phyloP scores from a whole-genome alignment of 2,113 vertebrate genomes.

The Thunnus maccoyii region DNA sequence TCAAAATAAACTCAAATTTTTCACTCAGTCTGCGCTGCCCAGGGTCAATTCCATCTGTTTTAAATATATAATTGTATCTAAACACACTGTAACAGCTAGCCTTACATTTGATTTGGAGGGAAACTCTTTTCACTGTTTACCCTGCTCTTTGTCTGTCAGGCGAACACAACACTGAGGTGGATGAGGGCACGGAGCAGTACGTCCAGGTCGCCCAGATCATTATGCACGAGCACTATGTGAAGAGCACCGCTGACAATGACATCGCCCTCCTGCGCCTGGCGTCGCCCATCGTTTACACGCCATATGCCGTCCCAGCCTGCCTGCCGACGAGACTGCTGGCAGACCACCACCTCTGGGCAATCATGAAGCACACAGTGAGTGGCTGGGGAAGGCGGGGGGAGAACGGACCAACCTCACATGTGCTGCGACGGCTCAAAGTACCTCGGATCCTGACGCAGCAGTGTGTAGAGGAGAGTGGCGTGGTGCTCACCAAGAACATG shows the following conservation, averaged over 20 bases:
- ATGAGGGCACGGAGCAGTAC: constrained; percentile 88
- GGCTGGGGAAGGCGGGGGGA: constrained; percentile 93
- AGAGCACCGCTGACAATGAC: constrained; percentile 83
- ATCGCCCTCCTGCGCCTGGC: constrained; percentile 89
- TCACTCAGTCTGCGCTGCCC: no score
- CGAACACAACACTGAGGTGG: constrained; percentile 80
- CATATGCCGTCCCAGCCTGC: constrained; percentile 88
- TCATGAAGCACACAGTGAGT: constrained; percentile 88
- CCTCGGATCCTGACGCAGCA: constrained; percentile 90
- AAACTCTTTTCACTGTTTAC: neutral
- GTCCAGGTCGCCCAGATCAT: constrained; percentile 75
- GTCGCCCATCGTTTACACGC: constrained; percentile 76
- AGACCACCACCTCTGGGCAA: constrained; percentile 79
- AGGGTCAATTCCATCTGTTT: no score
- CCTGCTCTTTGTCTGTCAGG: constrained; percentile 80
- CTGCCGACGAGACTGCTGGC: constrained; percentile 87
- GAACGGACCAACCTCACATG: constrained; percentile 83
- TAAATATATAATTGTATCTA: no score
- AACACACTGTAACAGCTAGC: no score
- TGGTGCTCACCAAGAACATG: constrained; percentile 91
- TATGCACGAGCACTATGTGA: constrained; percentile 83
- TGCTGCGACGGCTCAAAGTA: constrained; percentile 87
- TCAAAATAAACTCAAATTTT: no score
- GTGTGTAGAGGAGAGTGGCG: constrained; percentile 83
- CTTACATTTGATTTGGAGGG: no score